A percentile compares a stretch with the other conserved stretches of the same genome.
Conservation (phyloP, 2,888 invertebrate species). For the Apodemia zela region DNA sequence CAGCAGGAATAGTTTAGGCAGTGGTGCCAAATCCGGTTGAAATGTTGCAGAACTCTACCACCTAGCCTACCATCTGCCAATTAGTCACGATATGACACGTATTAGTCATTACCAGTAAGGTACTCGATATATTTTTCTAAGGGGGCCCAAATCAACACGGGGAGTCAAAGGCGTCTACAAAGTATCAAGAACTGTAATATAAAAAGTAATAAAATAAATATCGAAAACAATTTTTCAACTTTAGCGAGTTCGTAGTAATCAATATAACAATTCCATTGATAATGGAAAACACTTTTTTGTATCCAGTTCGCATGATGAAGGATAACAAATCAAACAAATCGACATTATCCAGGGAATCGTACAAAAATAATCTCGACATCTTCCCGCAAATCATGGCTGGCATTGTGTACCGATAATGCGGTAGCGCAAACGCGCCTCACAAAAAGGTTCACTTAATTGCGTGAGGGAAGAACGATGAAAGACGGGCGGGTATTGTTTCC, state of each 20-base stretch:
- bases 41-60: too few species aligned
- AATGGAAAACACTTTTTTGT: slow-evolving; percentile 1
- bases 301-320: slow-evolving; percentile 52
- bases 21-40: too few species aligned
- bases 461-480: slow-evolving; percentile 65
- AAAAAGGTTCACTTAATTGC: slow-evolving; percentile 78
- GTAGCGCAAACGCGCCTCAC: slow-evolving; percentile 56
- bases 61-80: too few species aligned
- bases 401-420: slow-evolving; percentile 75
- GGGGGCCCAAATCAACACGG: too few species aligned
- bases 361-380: slow-evolving; percentile 64
- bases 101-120: too few species aligned
- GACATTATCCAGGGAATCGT: slow-evolving; percentile 36
- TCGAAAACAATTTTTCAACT: neutral
- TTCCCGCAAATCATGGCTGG: slow-evolving; percentile 74
- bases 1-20: too few species aligned
- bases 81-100: too few species aligned
- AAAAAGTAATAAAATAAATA: slow-evolving; percentile 4
- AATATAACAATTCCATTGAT: slow-evolving; percentile 1
- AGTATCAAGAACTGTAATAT: neutral
- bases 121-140: too few species aligned
- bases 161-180: neutral
- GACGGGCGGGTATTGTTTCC: slow-evolving; percentile 66
- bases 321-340: slow-evolving; percentile 60
- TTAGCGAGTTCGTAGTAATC: neutral